Conservation (phyloP, 23 tunicate species). For the Diplosoma virens region DNA sequence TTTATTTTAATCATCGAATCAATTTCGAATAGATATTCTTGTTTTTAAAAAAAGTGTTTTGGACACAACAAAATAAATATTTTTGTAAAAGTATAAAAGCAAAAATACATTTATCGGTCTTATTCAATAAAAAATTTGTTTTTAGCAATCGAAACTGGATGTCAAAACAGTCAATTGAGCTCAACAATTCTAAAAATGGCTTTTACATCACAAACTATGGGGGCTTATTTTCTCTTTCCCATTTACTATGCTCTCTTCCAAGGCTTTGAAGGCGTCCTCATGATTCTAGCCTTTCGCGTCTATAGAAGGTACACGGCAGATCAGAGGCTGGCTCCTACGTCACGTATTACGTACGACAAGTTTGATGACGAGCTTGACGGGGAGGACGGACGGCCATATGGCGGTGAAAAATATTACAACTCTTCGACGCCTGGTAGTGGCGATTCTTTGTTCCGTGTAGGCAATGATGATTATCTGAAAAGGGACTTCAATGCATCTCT, state of each 20-base stretch:
- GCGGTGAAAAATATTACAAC: not conserved
- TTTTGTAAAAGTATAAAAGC: no score
- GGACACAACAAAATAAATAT: no score
- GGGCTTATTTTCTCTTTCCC: slow-evolving; percentile 75
- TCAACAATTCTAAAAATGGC: slow-evolving; percentile 82
- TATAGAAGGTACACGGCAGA: slow-evolving; percentile 52
- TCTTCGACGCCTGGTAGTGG: not conserved
- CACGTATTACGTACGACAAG: slow-evolving; percentile 70
- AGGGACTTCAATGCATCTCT: no score
- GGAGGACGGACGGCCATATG: not conserved
- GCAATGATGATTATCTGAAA: no score
- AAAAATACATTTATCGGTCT: no score
- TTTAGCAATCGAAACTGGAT: slow-evolving; percentile 77
- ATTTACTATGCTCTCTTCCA: slow-evolving; percentile 74
- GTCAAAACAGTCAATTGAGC: slow-evolving; percentile 85
- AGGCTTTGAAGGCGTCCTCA: slow-evolving; percentile 58
- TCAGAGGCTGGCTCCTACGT: slow-evolving; percentile 35
- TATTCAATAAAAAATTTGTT: no score
- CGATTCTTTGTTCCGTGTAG: not conserved
- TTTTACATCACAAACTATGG: slow-evolving; percentile 51
- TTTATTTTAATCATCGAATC: no score
- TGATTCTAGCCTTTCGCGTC: slow-evolving; percentile 48
- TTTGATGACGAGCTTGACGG: slow-evolving; percentile 52
- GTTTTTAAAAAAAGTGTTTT: no score
- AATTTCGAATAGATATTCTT: no score